Conservation (phyloP, 2,113 vertebrate species). For the Columba janthina region DNA sequence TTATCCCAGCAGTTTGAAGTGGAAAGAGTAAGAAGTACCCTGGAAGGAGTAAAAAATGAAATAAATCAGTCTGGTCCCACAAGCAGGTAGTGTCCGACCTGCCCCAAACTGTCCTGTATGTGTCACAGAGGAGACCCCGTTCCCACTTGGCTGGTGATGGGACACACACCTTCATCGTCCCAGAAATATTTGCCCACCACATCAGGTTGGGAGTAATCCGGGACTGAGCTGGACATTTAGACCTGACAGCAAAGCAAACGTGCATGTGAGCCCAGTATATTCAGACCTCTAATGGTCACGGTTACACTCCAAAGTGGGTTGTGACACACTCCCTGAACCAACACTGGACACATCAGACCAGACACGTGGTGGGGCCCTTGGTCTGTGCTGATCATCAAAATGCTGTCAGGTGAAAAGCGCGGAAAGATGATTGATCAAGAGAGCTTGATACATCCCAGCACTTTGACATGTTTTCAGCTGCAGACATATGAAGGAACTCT, state of each 20-base stretch:
- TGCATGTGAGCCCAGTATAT: fast-evolving
- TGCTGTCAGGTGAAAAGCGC: fast-evolving
- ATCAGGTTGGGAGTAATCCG: background rate
- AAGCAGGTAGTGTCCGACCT: background rate
- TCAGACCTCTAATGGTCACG: background rate
- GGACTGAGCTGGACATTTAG: fast-evolving
- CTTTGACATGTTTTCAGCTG: background rate
- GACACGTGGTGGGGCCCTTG: conserved; percentile 20
- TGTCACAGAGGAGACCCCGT: background rate
- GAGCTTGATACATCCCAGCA: background rate
- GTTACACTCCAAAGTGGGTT: background rate
- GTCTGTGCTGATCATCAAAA: background rate
- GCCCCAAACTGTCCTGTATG: background rate
- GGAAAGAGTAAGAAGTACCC: background rate
- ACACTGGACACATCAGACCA: background rate
- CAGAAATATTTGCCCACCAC: background rate
- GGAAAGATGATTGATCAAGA: fast-evolving
- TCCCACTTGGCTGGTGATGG: background rate
- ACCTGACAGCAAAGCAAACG: fast-evolving
- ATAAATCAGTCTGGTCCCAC: background rate
- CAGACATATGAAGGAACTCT: background rate
- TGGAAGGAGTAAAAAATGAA: background rate
- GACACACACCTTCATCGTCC: background rate
- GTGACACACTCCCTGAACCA: background rate
- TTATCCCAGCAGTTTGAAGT: background rate